Evolutionary conservation across 2,888 invertebrate genomes (phyloP).

Genomic region (Spisula solida): DNA sequence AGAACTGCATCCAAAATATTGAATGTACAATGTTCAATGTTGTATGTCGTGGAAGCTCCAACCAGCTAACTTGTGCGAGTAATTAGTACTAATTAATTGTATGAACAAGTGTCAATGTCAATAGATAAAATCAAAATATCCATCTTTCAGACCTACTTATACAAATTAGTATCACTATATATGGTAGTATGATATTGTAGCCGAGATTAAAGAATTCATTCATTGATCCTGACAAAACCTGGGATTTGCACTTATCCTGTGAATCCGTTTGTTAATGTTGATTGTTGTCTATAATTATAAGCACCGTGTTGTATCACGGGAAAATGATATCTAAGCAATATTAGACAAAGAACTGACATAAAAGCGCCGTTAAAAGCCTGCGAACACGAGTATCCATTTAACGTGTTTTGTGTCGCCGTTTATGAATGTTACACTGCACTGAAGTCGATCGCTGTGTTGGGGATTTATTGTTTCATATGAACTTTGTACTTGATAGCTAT

Average conservation of each 20-base stretch:
- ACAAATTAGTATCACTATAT: not conserved
- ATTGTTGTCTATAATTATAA: not conserved
- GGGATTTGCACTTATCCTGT: not conserved
- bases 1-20: too few species aligned
- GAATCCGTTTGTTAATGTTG: not conserved
- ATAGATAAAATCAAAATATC: not conserved
- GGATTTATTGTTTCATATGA: not conserved
- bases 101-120: too few species aligned
- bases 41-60: too few species aligned
- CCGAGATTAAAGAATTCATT: not conserved
- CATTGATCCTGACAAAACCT: not conserved
- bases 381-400: not conserved
- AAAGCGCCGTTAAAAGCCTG: not conserved
- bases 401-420: not conserved
- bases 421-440: not conserved
- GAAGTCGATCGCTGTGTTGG: not conserved
- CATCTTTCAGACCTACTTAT: not conserved
- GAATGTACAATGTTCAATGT: too few species aligned
- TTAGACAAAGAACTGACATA: not conserved
- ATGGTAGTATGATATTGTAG: not conserved
- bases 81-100: too few species aligned
- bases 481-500: not conserved
- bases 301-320: not conserved
- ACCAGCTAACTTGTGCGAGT: too few species aligned
- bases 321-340: not conserved